Evolutionary conservation across 2,888 invertebrate genomes (phyloP).

Genomic region (Ischnura elegans): DNA sequence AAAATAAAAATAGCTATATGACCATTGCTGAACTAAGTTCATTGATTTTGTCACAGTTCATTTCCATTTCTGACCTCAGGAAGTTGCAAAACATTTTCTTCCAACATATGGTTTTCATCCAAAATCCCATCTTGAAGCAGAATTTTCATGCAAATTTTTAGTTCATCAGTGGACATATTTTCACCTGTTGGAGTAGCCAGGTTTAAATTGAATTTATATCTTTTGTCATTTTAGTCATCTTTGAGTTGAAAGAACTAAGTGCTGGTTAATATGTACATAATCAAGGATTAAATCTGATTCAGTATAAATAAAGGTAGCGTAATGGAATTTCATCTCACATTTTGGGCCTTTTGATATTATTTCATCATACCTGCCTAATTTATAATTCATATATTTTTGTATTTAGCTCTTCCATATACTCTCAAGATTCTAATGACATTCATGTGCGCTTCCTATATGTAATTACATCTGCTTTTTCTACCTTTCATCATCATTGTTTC

Average conservation of each 20-base stretch:
- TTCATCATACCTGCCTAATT: too few relatives aligned
- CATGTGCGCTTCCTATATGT: too few relatives aligned
- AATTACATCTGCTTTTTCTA: too few relatives aligned
- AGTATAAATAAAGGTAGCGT: neutral
- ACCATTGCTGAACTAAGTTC: neutral
- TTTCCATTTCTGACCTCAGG: neutral
- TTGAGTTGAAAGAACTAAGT: neutral
- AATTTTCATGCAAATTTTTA: slow-evolving; percentile 14
- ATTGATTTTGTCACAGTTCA: neutral
- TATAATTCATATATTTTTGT: too few relatives aligned
- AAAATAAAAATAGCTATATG: slow-evolving; percentile 30
- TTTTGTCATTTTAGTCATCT: neutral
- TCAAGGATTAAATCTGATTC: neutral
- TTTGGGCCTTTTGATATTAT: too few relatives aligned
- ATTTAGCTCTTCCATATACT: too few relatives aligned
- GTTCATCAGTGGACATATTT: neutral
- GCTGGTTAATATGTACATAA: neutral
- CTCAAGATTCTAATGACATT: too few relatives aligned
- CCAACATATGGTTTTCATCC: neutral
- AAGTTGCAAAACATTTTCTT: neutral
- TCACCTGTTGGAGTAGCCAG: neutral
- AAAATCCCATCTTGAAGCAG: neutral
- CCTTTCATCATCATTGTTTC: too few relatives aligned
- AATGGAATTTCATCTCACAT: too few relatives aligned
- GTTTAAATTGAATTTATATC: neutral